Base-by-base conservation (phyloP, 2,888 invertebrate species). In the Xylophagus ater region DNA sequence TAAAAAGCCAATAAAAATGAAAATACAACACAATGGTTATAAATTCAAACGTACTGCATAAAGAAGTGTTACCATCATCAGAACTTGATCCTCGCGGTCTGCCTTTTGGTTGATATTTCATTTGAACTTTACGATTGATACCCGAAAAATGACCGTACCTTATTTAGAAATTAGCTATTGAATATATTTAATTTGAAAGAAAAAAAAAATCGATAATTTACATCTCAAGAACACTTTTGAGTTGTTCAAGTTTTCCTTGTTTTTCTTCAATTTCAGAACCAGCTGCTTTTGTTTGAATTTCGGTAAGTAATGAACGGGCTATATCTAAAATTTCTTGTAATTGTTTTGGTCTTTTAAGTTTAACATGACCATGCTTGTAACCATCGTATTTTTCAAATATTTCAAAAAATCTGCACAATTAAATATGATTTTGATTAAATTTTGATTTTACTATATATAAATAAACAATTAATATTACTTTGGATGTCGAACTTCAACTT, bases 61-160 rank as follows among this genome's bases (percentile, higher is more conserved):
- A 48, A 49, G 47, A 50, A 47, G 42, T 43, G 71, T 76, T 81
- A 84, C 88, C 89, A 74, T 90, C 90, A 73, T 92, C 92, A 52
- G 89, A 89, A 65, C 86, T 87, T 52, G 90, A 89, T 49, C 87
- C 85, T 49, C 89, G 74, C 29, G 90, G 89, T 43, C 92, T 74
- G 1, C 94, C 94, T 53, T 88, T 81, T 2, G 94, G 94, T 66
- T 96, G 92, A 68, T 97, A 97, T 69, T 99, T 99, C 79, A 98
- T 83, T 72, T 98, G 98, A 45, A 99, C 96, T 70, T 98, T 98
- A 48, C 98, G 82, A 72, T 98, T 98, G 55, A 99, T 99, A 29
- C 98, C 98, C 32, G 96, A 97, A 71, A 99, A 99, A 69, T 98
- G 93, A 0, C 96, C 97, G 62, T 97, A 94, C 92, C 90, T 92